Evolutionary conservation across 1,140 invertebrate species (phyloP).

Genomic region (Gryllus bimaculatus): DNA sequence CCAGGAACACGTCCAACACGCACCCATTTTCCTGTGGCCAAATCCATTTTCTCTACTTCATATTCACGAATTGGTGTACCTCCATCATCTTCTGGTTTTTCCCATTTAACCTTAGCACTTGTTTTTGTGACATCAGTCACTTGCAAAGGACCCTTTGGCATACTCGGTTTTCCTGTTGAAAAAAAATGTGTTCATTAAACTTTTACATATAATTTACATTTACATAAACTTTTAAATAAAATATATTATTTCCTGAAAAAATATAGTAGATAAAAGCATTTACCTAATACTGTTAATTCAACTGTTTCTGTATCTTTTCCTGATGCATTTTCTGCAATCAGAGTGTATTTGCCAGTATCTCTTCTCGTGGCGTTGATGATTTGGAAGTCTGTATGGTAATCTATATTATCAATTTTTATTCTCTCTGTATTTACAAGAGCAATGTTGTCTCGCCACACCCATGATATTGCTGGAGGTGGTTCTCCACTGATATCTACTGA

Average conservation of each 20-base stretch:
- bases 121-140: conserved; percentile 78
- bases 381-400: conserved; percentile 84
- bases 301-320: conserved; percentile 83
- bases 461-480: conserved; percentile 73
- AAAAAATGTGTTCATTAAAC: neutral
- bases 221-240: neutral
- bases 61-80: conserved; percentile 89
- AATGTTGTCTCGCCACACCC: conserved; percentile 78
- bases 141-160: conserved; percentile 82
- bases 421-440: conserved; percentile 70
- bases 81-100: conserved; percentile 87
- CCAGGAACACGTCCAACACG: conserved; percentile 69
- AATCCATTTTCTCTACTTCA: conserved; percentile 88
- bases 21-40: conserved; percentile 81
- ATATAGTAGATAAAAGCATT: conserved; percentile 26
- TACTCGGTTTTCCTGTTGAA: conserved; percentile 53
- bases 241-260: conserved; percentile 7
- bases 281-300: conserved; percentile 82
- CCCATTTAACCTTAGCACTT: conserved; percentile 79
- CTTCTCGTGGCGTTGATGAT: conserved; percentile 72
- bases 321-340: conserved; percentile 80
- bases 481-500: conserved; percentile 84
- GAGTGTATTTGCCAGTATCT: conserved; percentile 85
- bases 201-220: neutral
- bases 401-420: conserved; percentile 79